Conservation (phyloP, 1,140 invertebrate genomes). For the Drosophila micromelanica region DNA sequence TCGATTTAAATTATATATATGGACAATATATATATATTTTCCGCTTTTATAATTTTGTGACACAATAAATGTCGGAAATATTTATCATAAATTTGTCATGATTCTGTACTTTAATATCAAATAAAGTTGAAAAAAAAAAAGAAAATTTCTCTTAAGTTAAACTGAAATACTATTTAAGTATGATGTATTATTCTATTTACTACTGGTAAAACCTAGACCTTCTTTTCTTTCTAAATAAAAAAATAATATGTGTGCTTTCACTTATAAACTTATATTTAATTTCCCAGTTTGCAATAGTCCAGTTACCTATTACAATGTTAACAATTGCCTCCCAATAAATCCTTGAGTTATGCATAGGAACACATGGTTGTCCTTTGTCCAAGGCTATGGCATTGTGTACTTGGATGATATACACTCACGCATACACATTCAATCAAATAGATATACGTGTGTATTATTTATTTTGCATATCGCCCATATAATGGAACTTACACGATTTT, state of each 20-base stretch:
- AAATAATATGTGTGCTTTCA: neutral
- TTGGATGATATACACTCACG: conserved; percentile 1
- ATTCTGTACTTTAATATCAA: too few species aligned
- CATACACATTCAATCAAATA: conserved; percentile 18
- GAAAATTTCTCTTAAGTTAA: too few species aligned
- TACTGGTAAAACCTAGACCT: too few species aligned
- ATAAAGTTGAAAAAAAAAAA: too few species aligned
- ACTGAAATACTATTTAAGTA: too few species aligned
- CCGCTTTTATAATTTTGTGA: too few species aligned
- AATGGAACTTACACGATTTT: conserved; percentile 61
- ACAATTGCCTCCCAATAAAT: conserved; percentile 11
- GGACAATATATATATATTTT: too few species aligned
- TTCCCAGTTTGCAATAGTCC: neutral
- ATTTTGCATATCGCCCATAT: conserved; percentile 13
- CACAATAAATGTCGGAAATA: too few species aligned
- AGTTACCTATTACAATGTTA: conserved; percentile 4
- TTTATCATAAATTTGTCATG: too few species aligned
- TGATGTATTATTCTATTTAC: too few species aligned
- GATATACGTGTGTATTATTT: conserved; percentile 33
- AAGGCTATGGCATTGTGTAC: conserved; percentile 25
- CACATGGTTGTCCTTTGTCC: neutral
- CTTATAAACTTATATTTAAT: neutral
- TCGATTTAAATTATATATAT: too few species aligned
- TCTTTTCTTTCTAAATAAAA: too few species aligned
- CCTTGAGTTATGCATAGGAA: neutral